Conservation (phyloP, 2,797 vertebrate species). For the Pogoniulus pusillus region DNA sequence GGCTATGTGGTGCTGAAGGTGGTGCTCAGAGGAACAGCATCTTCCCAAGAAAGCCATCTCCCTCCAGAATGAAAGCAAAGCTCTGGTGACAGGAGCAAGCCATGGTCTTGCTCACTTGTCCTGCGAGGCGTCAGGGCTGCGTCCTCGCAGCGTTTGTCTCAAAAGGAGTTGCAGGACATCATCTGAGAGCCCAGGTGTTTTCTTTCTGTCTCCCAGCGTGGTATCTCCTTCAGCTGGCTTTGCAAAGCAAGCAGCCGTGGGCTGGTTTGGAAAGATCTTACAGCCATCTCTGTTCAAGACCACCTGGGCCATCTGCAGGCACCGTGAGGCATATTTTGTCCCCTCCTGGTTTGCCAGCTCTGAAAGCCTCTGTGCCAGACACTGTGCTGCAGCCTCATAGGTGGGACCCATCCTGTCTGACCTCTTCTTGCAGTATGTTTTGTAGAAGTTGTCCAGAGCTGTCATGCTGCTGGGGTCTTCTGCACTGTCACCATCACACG, state of each 20-base stretch:
- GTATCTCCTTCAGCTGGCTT: slow-evolving; percentile 14
- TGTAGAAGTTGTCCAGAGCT: slow-evolving; percentile 75
- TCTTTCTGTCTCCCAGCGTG: slow-evolving; percentile 4
- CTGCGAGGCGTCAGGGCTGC: accelerated
- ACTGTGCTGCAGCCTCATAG: background rate
- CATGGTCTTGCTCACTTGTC: background rate
- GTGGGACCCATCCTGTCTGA: slow-evolving; percentile 11
- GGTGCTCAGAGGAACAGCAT: background rate
- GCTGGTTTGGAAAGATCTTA: slow-evolving; percentile 62
- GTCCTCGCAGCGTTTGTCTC: slow-evolving; percentile 23
- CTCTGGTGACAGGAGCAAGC: background rate
- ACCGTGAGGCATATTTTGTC: slow-evolving; percentile 47
- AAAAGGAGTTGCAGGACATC: slow-evolving; percentile 73
- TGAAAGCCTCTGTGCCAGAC: slow-evolving; percentile 67
- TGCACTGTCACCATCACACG: background rate
- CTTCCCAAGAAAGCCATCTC: background rate
- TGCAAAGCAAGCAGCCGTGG: slow-evolving; percentile 56
- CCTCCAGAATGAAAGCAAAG: background rate
- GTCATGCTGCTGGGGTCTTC: slow-evolving; percentile 39
- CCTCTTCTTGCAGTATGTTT: slow-evolving; percentile 26
- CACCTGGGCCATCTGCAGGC: slow-evolving; percentile 75
- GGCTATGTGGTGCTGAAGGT: background rate
- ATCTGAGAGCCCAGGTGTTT: slow-evolving; percentile 75
- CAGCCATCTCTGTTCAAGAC: slow-evolving; percentile 73
- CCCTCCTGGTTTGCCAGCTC: slow-evolving; percentile 49